These are phyloP conservation scores for Drosophila lini DNA, from an alignment of 1,140 invertebrate species.

Conservation along the genomic window DNA sequence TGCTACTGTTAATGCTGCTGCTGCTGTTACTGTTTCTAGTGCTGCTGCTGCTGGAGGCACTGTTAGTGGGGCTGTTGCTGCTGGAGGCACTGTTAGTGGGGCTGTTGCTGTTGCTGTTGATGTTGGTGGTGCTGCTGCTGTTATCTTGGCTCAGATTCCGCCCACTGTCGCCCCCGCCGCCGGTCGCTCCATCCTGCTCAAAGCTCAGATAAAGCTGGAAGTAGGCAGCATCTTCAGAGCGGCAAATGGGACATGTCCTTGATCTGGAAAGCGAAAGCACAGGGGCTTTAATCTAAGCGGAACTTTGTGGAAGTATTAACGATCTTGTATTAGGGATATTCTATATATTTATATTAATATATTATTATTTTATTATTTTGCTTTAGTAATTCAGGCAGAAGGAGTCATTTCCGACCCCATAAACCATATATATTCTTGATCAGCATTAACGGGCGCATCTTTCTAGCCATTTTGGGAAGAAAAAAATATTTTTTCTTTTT, in stretches of 20 bases:
- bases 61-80: not conserved
- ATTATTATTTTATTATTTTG: no score
- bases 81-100: not conserved
- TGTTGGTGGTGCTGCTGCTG: constrained; percentile 6
- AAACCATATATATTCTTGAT: no score
- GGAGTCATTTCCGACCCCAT: not conserved
- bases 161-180: not conserved
- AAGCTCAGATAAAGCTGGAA: constrained; percentile 62
- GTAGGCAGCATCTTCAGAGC: constrained; percentile 17
- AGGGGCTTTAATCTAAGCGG: not conserved
- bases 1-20: not conserved
- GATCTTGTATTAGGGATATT: not conserved
- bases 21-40: not conserved
- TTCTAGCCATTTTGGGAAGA: no score
- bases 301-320: not conserved
- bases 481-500: no score
- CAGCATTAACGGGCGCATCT: no score
- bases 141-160: constrained; percentile 19
- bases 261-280: constrained; percentile 38
- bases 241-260: constrained; percentile 57
- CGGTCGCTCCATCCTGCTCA: constrained; percentile 16
- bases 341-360: no score
- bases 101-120: constrained; percentile 1
- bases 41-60: constrained; percentile 4
- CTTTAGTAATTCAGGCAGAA: no score